phyloP scores from a whole-genome alignment of 2,113 vertebrate species.

The Carassius auratus region DNA sequence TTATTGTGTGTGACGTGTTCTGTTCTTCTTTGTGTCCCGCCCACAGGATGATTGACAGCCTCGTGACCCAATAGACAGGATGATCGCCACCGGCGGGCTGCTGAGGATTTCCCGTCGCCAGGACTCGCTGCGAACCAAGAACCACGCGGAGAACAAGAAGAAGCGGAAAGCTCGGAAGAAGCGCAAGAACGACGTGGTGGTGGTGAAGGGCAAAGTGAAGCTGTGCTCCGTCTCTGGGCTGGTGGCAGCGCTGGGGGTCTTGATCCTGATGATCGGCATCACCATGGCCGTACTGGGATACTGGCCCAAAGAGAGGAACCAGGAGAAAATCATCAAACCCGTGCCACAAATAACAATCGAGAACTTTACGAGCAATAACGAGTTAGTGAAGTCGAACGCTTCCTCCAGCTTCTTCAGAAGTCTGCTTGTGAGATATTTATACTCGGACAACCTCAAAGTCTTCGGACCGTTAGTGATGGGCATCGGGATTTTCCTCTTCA shows the following conservation, averaged over 20 bases:
- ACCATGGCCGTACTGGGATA: slow-evolving; percentile 94
- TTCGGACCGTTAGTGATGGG: slow-evolving; percentile 97
- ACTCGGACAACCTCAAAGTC: slow-evolving; percentile 97
- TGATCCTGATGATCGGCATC: slow-evolving; percentile 89
- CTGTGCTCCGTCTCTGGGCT: slow-evolving; percentile 91
- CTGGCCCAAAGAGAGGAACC: slow-evolving; percentile 84
- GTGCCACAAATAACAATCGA: not conserved
- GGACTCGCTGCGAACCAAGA: slow-evolving; percentile 88
- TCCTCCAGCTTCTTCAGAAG: slow-evolving; percentile 80
- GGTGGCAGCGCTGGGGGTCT: slow-evolving; percentile 86
- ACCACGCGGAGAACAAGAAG: slow-evolving; percentile 84
- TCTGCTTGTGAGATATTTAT: slow-evolving; percentile 86
- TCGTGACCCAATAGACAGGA: slow-evolving; percentile 72
- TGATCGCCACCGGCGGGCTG: slow-evolving; percentile 98
- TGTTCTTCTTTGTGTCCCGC: slow-evolving; percentile 1
- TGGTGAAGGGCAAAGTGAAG: slow-evolving; percentile 96
- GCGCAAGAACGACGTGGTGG: slow-evolving; percentile 94
- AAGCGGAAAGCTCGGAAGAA: slow-evolving; percentile 91
- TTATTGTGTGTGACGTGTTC: not conserved
- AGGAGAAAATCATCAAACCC: slow-evolving; percentile 42
- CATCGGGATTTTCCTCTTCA: slow-evolving; percentile 98
- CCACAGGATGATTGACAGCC: slow-evolving; percentile 74
- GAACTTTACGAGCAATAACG: slow-evolving; percentile 60
- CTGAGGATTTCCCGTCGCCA: slow-evolving; percentile 97
- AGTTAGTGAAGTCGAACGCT: slow-evolving; percentile 61